Conservation (phyloP, 2,797 vertebrate species). For the Poeciliopsis presidionis region DNA sequence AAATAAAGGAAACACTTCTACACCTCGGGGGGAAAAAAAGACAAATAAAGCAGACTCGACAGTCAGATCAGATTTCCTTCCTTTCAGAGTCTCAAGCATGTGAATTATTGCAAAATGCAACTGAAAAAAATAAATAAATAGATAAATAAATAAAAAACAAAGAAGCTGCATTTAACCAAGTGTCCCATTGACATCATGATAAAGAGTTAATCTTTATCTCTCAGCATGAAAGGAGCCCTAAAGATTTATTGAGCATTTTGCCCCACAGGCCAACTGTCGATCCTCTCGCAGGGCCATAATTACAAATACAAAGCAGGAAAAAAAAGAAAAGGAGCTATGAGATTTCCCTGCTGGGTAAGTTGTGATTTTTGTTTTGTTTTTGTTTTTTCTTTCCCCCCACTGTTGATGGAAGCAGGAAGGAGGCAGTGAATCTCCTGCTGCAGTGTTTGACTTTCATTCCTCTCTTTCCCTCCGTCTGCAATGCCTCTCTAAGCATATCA, state of each 20-base stretch:
- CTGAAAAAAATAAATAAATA: not conserved
- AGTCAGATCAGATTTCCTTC: slow-evolving; percentile 29
- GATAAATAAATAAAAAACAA: slow-evolving; percentile 15
- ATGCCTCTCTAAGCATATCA: slow-evolving; percentile 76
- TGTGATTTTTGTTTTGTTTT: slow-evolving; percentile 46
- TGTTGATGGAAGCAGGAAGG: slow-evolving; percentile 58
- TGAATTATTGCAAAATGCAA: slow-evolving; percentile 24
- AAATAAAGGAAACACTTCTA: slow-evolving; percentile 19
- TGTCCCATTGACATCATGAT: slow-evolving; percentile 35
- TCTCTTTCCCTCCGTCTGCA: slow-evolving; percentile 52
- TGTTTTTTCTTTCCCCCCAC: not conserved
- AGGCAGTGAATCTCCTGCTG: slow-evolving; percentile 52
- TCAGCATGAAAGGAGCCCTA: slow-evolving; percentile 37
- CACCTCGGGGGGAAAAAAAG: slow-evolving; percentile 11
- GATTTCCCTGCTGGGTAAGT: slow-evolving; percentile 62
- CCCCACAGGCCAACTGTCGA: slow-evolving; percentile 49
- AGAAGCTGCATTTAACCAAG: slow-evolving; percentile 34
- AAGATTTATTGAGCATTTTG: slow-evolving; percentile 40
- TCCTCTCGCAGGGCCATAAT: slow-evolving; percentile 22
- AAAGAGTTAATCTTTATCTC: slow-evolving; percentile 35
- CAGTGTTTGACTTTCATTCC: slow-evolving; percentile 65
- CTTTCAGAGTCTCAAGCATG: not conserved
- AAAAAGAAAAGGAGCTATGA: slow-evolving; percentile 37
- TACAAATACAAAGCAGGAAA: slow-evolving; percentile 41
- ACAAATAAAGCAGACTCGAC: slow-evolving; percentile 14